Evolutionary conservation across 2,888 invertebrate genomes (phyloP), one percentile per base, ranked within the genome.

Genomic region (Callinectes sapidus): DNA sequence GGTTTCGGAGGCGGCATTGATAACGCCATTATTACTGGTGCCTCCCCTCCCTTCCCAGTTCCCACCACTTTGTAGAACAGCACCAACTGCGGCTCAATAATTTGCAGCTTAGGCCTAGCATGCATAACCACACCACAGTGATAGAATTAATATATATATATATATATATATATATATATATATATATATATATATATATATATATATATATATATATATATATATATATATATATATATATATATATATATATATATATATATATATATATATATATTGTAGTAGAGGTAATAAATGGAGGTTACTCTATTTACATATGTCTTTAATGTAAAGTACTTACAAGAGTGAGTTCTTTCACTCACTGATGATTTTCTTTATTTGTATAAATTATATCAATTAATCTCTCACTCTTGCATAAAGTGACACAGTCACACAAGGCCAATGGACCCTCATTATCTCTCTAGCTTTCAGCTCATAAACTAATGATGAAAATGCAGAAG

Each of bases 271-370:
- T n/a, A 5, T 23, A 23, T 18, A 71, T n/a, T n/a, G n/a, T 23
- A n/a, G n/a, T 71, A 2, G 23, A 71, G 66, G 66, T 23, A n/a
- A 71, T n/a, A 71, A 71, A 10, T 8, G n/a, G 10, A 71, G n/a
- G 66, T 10, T 8, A 71, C 8, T 71, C 23, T 1, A 5, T 71
- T 71, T n/a, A 71, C n/a, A 39, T 39, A 39, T n/a, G 3, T 8
- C 66, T 71, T 71, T 71, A 71, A 71, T 71, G 23, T 71, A n/a
- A 71, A 71, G n/a, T 71, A 71, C 23, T n/a, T n/a, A 71, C n/a
- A 71, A 71, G 5, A 71, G 23, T 71, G 66, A 71, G 66, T 71
- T 23, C n/a, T 71, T 71, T 3, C 1, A n/a, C n/a, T 71, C n/a
- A 71, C 23, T 8, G n/a, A 23, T 71, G 2, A 71, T 71, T 71